Evolutionary conservation across 2,888 invertebrate species (phyloP).

Genomic region (Halictus quadricinctus): DNA sequence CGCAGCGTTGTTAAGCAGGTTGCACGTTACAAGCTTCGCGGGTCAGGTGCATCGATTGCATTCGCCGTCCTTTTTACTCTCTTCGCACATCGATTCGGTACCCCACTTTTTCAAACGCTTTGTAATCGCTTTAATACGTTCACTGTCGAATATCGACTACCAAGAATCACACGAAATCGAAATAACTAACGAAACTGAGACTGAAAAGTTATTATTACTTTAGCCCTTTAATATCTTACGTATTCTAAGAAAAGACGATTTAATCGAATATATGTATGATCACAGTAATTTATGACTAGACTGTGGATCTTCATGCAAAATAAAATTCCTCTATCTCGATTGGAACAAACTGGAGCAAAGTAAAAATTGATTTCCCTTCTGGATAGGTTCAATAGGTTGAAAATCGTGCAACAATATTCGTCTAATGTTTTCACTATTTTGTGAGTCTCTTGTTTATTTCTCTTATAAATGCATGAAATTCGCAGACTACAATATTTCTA

Average conservation of each 20-base stretch:
- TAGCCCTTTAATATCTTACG: not conserved
- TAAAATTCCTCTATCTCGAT: not conserved
- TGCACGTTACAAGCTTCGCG: not conserved
- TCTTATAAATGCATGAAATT: not conserved
- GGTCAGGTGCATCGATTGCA: conserved; percentile 5
- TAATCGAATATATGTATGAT: too few relatives aligned
- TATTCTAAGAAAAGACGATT: not conserved
- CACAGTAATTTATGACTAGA: too few relatives aligned
- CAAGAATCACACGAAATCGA: not conserved
- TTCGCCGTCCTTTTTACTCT: not conserved
- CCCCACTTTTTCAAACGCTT: not conserved
- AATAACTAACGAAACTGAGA: not conserved
- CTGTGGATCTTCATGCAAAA: too few relatives aligned
- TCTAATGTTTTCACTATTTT: too few relatives aligned
- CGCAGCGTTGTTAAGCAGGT: not conserved
- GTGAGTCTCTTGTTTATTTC: too few relatives aligned
- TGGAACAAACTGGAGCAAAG: not conserved
- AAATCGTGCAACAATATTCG: not conserved
- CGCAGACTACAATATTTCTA: not conserved
- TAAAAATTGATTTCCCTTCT: not conserved
- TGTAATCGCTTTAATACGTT: not conserved
- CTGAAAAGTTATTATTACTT: too few relatives aligned
- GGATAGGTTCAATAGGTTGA: too few relatives aligned
- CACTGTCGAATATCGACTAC: not conserved
- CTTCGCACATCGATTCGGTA: not conserved